phyloP scores from a whole-genome alignment of 2,888 invertebrate species.

The Ectemnius continuus region DNA sequence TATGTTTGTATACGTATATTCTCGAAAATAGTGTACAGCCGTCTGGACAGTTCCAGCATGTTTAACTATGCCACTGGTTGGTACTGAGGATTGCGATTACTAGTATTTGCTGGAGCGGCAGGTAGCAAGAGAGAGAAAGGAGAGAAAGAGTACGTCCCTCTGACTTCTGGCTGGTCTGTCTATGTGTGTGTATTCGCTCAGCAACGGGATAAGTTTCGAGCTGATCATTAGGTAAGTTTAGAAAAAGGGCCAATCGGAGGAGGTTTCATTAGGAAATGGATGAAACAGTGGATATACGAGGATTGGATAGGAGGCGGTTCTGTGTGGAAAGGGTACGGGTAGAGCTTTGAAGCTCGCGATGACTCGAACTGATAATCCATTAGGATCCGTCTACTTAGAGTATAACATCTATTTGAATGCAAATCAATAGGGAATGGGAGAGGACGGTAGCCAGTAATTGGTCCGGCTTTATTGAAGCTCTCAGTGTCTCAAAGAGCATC shows the following conservation, averaged over 20 bases:
- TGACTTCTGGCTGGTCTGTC: constrained; percentile 24
- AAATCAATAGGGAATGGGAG: constrained; percentile 77
- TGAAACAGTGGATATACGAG: constrained; percentile 73
- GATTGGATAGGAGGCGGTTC: constrained; percentile 72
- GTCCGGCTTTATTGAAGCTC: constrained; percentile 78
- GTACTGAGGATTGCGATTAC: too few species aligned
- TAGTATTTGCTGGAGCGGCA: too few species aligned
- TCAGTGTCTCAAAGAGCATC: constrained; percentile 78
- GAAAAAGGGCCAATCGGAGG: constrained; percentile 70
- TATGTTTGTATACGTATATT: too few species aligned
- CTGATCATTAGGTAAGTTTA: constrained; percentile 71
- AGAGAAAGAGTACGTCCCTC: constrained; percentile 44
- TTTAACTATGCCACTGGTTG: too few species aligned
- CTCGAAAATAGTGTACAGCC: too few species aligned
- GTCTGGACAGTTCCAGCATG: too few species aligned
- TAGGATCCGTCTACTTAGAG: constrained; percentile 78
- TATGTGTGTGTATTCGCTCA: constrained; percentile 31
- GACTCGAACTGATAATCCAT: constrained; percentile 78
- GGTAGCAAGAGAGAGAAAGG: constrained; percentile 1
- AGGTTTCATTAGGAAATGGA: constrained; percentile 76
- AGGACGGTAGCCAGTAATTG: constrained; percentile 77
- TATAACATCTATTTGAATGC: constrained; percentile 79
- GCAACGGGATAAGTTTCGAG: constrained; percentile 61
- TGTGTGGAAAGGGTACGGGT: constrained; percentile 58
- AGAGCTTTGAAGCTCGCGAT: constrained; percentile 77